Conservation (phyloP, 2,888 invertebrate species). For the Hedychridium roseum region DNA sequence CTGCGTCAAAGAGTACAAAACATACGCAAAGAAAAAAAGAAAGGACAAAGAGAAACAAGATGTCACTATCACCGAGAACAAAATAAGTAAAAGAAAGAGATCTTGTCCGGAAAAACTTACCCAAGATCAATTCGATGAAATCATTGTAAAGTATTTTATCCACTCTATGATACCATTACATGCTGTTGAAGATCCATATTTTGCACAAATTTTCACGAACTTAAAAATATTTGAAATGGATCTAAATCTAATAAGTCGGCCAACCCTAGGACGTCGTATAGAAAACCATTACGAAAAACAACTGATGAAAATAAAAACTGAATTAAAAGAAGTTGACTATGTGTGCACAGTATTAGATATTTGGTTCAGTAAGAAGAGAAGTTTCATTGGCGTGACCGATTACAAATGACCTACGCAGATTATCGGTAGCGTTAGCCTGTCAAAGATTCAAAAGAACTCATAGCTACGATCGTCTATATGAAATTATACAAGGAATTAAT, state of each 20-base stretch:
- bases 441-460: neutral
- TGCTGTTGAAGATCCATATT: neutral
- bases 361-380: too few relatives aligned
- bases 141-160: neutral
- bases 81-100: too few relatives aligned
- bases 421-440: neutral
- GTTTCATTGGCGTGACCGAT: too few relatives aligned
- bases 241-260: neutral
- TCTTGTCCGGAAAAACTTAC: too few relatives aligned
- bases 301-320: neutral
- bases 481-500: neutral
- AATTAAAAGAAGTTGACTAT: neutral
- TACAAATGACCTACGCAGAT: too few relatives aligned
- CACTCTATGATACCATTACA: neutral
- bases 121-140: neutral
- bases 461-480: neutral
- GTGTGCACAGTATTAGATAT: too few relatives aligned
- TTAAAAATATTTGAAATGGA: neutral
- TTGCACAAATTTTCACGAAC: neutral
- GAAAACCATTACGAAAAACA: neutral
- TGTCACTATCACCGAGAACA: too few relatives aligned
- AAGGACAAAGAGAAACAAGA: too few relatives aligned
- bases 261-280: neutral
- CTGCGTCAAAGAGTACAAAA: too few relatives aligned
- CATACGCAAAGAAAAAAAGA: too few relatives aligned